These are phyloP conservation scores for Bungarus multicinctus DNA, from an alignment of 2,113 vertebrate genomes.

Conservation along the genomic window DNA sequence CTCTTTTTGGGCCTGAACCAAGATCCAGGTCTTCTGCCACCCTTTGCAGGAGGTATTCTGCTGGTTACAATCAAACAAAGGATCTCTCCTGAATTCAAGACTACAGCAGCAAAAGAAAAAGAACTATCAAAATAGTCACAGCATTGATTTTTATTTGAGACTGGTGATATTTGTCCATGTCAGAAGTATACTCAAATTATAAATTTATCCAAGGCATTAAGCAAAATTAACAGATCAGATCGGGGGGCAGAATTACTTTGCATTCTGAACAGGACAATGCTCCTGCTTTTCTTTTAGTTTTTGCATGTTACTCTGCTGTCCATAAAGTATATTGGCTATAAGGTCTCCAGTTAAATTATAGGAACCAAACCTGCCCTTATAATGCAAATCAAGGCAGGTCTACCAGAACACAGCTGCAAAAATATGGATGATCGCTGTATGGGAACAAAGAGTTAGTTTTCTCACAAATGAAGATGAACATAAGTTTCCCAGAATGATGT, in stretches of 20 bases:
- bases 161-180: not conserved
- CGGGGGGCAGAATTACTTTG: not conserved
- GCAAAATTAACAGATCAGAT: not conserved
- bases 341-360: no score
- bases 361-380: no score
- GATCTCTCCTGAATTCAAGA: not conserved
- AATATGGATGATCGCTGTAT: no score
- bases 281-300: no score
- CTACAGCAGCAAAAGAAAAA: not conserved
- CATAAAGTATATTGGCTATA: no score
- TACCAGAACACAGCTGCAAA: no score
- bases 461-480: no score
- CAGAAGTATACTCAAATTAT: not conserved
- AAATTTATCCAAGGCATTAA: not conserved
- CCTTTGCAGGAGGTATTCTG: not conserved
- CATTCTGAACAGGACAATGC: no score
- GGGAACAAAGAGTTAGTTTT: no score
- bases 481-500: no score
- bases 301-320: no score
- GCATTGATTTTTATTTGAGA: not conserved
- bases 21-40: not conserved
- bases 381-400: no score
- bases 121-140: not conserved
- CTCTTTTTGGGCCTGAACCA: not conserved
- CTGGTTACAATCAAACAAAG: not conserved